Evolutionary conservation across 2,888 invertebrate species (phyloP), one percentile per base, ranked within the genome.

Genomic region (Drosophila acutilabella): DNA sequence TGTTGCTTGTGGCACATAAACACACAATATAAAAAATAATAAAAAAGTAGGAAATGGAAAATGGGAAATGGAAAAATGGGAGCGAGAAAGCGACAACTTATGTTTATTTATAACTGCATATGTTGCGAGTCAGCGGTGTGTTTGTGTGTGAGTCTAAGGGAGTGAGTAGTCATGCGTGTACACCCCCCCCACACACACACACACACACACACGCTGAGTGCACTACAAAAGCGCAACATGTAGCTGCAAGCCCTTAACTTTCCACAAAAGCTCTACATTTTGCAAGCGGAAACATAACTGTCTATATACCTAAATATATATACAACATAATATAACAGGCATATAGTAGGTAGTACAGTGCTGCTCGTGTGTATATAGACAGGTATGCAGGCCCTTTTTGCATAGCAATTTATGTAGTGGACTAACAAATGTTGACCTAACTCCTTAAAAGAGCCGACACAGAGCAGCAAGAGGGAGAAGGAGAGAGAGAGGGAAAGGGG

Each of bases 101-200:
- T 82, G 86, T 80, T 83, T 86, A 82, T 86, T 82, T 80, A 82
- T 82, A 80, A 64, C 38, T 68, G 62, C 83, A 86, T 82, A 86
- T 83, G 82, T 62, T 73, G 64, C 50, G 65, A 18, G 59, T 71
- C 53, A 58, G 30, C 30, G 8, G 30, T 8, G 38, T 51, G 50
- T 54, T 54, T 64, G 65, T 41, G 71, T 65, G 73, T 51, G 50
- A 45, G 58, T 62, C 64, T 30, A 56, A 40, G 71, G 64, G 73
- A 45, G 62, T 38, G 26, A 56, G 53, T 66, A 42, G 30, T 30
- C 30, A 30, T 30, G 30, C 58, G 60, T 73, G 64, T 42, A 33
- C 23, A 51, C 44, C 38, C 26, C 51, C 18, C 58, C 10, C 56
- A 26, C 20, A 48, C 44, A 42, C 20, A 57, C 14, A 61, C 10